Percentiles rank a stretch among this genome's conserved stretches.
These are phyloP conservation scores for Muscidifurax raptorellus DNA, from an alignment of 1,140 invertebrate genomes.

Conservation along the genomic window DNA sequence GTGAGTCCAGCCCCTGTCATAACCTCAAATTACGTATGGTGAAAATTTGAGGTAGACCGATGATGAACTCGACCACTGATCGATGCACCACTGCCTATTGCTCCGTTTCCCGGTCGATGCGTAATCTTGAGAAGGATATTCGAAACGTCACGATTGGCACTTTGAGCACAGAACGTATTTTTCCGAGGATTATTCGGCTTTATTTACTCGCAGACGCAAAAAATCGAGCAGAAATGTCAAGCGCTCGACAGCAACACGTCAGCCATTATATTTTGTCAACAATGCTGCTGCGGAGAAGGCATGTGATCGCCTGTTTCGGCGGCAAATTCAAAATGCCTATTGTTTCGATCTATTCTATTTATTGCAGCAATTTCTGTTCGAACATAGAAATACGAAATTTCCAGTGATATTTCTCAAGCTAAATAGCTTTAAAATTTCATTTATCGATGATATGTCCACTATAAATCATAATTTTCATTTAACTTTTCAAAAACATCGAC, in stretches of 20 bases:
- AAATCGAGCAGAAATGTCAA: slow-evolving; percentile 54
- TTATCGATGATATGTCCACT: too few relatives aligned
- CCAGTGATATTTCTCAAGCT: too few relatives aligned
- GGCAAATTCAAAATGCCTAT: slow-evolving; percentile 13
- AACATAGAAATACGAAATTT: too few relatives aligned
- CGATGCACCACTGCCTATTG: background rate
- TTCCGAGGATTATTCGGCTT: background rate
- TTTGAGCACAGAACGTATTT: background rate
- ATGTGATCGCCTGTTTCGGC: background rate
- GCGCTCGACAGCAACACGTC: slow-evolving; percentile 52
- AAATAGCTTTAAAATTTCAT: too few relatives aligned
- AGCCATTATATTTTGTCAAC: slow-evolving; percentile 54
- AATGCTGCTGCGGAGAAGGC: background rate
- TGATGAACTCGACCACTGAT: background rate
- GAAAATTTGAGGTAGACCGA: background rate
- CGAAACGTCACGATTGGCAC: background rate
- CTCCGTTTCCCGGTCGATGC: background rate
- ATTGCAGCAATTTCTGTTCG: too few relatives aligned
- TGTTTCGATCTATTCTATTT: background rate
- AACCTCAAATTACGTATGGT: slow-evolving; percentile 24
- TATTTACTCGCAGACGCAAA: background rate
- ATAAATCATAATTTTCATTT: background rate
- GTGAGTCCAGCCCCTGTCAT: background rate
- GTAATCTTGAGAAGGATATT: background rate
- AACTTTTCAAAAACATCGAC: background rate